Evolutionary conservation across 2,113 vertebrate species (phyloP), one percentile per base, ranked within the genome.

Genomic region (Diphyllodes magnificus): DNA sequence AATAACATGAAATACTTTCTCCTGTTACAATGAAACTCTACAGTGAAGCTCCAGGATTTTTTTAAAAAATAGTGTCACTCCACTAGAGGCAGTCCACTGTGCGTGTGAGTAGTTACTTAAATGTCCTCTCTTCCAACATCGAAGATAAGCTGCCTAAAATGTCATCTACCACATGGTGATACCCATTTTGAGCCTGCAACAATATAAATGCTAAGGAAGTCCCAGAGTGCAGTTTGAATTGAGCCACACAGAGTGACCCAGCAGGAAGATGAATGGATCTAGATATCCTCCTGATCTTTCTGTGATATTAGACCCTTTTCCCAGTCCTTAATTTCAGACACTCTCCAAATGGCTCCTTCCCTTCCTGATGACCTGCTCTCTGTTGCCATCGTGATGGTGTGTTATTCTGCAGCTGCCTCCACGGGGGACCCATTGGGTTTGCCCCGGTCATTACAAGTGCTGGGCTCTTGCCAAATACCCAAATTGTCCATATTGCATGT

Each of bases 181-280:
- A 71, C 0, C 89, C 73, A 93, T 96, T 97, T 93, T 64, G 81
- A 92, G 75, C 33, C 92, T 87, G 90, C 86, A 75, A 63, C 92
- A 94, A 90, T 86, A 88, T 91, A 96, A 96, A 96, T 96, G 96
- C 95, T 86, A 90, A 94, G 93, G 86, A 92, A 73, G 91, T 86
- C 92, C 89, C 84, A 60, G 94, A 87, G 88, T 72, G 93, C 85
- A 27, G 60, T 75, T 90, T 94, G 93, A 96, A 96, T 93, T 69
- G 90, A 90, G 81, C 65, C 90, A 51, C 89, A 59, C 37, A 44
- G 86, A 66, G 73, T 42, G 77, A 71, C 86, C 66, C 96, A 97
- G 93, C 93, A 80, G 96, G 96, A 91, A 73, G 94, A 70, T 77
- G 92, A 97, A 97, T 95, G 91, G 88, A 94, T 79, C 77, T 65